Evolutionary conservation across 2,113 vertebrate genomes (phyloP), one percentile per base, ranked within the genome.

Genomic region (Entosphenus tridentatus): DNA sequence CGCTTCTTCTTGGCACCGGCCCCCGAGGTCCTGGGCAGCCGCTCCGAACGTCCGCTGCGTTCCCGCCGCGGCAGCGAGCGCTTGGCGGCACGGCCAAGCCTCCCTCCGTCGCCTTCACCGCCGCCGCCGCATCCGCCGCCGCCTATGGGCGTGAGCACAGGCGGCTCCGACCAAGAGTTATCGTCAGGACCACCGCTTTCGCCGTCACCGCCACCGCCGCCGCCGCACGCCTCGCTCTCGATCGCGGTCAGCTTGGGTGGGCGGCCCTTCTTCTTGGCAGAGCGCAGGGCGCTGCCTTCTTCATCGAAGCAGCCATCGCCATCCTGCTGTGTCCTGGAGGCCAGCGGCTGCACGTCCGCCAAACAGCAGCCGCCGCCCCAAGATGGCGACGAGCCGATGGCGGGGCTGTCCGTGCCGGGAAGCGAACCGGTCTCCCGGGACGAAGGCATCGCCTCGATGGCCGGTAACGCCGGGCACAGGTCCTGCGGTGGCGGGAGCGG

Each of bases 201-300:
- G 39, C 3, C 39, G 39, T 39, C 62, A 65, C 62, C 21, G n/a
- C 21, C 59, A 8, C 14, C 21, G n/a, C n/a, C 62, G n/a, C 21
- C 62, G 21, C 62, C n/a, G 62, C 21, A 65, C 21, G 8, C 62
- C 62, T 65, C 62, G 10, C 10, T 65, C n/a, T 65, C 62, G 10
- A 65, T 65, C n/a, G 21, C 62, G n/a, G 62, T 65, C 8, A 65
- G 62, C 62, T 65, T 65, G 9, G 62, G 62, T 65, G 62, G 62
- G n/a, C 62, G 21, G 62, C 62, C 62, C 21, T 65, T 65, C 39
- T 39, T 39, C 39, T 39, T 39, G 39, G 39, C 39, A 39, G 39
- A 39, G 39, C 39, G 39, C 39, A 39, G 39, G 39, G 62, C 62
- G 62, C 21, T 18, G 62, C 10, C 21, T 65, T n/a, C 62, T 18